Conservation (phyloP, 2,113 vertebrate species). For the Gallinago media region DNA sequence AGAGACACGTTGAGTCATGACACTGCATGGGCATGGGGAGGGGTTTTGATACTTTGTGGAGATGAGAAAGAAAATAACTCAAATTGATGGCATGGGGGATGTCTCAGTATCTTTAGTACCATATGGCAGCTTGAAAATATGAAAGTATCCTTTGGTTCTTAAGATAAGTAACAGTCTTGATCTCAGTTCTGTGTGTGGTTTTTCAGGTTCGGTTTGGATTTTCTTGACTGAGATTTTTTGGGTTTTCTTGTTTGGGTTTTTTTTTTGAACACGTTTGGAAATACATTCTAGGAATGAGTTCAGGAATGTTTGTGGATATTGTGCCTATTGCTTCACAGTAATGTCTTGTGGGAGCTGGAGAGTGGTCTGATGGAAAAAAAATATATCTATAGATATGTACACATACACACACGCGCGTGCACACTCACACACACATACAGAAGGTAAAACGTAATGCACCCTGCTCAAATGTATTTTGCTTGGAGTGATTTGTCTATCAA, state of each 20-base stretch:
- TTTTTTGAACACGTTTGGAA: constrained; percentile 13
- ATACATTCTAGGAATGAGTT: constrained; percentile 29
- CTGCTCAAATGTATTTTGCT: constrained; percentile 75
- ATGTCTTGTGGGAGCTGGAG: constrained; percentile 20
- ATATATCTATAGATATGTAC: constrained; percentile 42
- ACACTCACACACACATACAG: constrained; percentile 30
- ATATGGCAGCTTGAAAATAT: constrained; percentile 70
- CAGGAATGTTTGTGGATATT: constrained; percentile 18
- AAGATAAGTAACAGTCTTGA: constrained; percentile 61
- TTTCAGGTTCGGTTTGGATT: neutral
- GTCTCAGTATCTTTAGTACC: constrained; percentile 76
- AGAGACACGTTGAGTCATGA: constrained; percentile 45
- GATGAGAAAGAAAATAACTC: neutral
- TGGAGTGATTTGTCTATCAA: constrained; percentile 82
- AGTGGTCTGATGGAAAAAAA: constrained; percentile 23
- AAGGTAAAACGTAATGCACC: constrained; percentile 70
- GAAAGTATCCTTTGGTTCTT: constrained; percentile 76
- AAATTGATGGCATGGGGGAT: constrained; percentile 45
- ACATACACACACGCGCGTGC: constrained; percentile 32
- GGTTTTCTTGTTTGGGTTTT: neutral
- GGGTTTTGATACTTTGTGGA: neutral
- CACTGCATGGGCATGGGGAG: neutral
- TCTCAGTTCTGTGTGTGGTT: neutral
- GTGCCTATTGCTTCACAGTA: constrained; percentile 59
- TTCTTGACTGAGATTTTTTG: neutral